Base-by-base conservation (phyloP, 2,888 invertebrate genomes). In the Seira musarum region DNA sequence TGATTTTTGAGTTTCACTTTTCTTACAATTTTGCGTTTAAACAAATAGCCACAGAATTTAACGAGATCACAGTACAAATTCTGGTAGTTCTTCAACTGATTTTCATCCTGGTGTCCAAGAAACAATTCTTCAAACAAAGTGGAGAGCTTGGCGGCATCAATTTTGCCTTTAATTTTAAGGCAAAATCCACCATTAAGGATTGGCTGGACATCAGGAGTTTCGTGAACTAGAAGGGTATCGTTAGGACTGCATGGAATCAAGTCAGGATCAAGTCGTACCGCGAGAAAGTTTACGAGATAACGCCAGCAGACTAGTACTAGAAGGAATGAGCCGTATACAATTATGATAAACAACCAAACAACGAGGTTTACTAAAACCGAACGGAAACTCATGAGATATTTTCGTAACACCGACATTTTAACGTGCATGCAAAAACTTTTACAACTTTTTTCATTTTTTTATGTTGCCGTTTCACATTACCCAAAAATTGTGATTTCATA, bases 51-150 rank as follows among this genome's bases (percentile, higher is more conserved):
- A 63, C 74, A 65, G 22, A 74, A 78, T 40, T 74, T 76, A 25
- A 81, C 81, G 5, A 81, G 35, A 46, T 81, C 83, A 68, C 80
- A 83, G 70, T 77, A 83, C 13, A 83, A 71, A 53, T 83, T 80
- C 24, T 66, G 15, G 21, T 83, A 81, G 19, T 60, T 63, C 15
- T 74, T 60, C 19, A 57, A 60, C n/a, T n/a, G n/a, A n/a, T n/a
- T n/a, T n/a, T n/a, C n/a, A 2, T 72, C 21, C 22, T 73, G 61
- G 25, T 35, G 22, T 0, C 69, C 19, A 6, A 83, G 71, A 61
- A 83, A 83, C 64, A 81, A 46, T n/a, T 77, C 63, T 24, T 70
- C 65, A 30, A 83, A 83, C 1, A 71, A 61, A 2, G 46, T 49
- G 13, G 25, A 40, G 30, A 83, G 49, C 35, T 78, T 77, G 1